phyloP scores from a whole-genome alignment of 2,888 invertebrate genomes.

The Aporophyla nigra region DNA sequence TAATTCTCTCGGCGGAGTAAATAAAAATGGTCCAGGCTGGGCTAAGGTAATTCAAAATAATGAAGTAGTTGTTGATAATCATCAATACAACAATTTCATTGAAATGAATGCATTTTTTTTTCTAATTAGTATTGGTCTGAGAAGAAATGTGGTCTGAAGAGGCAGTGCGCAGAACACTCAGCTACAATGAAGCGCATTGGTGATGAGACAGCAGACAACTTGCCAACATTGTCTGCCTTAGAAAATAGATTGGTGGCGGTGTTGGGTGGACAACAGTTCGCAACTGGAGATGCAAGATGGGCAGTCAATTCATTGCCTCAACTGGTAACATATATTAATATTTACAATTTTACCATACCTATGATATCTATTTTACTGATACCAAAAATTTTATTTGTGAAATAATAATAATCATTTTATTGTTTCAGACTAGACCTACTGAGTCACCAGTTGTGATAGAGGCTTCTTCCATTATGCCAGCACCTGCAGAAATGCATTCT shows the following conservation, averaged over 20 bases:
- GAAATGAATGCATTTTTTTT: background rate
- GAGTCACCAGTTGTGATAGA: too few species aligned
- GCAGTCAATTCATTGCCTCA: slow-evolving; percentile 6
- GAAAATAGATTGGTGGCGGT: slow-evolving; percentile 2
- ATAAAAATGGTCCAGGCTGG: slow-evolving; percentile 13
- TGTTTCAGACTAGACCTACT: slow-evolving; percentile 2
- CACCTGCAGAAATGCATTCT: too few species aligned
- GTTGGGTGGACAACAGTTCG: slow-evolving; percentile 6
- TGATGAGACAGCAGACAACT: background rate
- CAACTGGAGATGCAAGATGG: background rate
- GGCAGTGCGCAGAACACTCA: background rate
- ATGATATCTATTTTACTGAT: background rate
- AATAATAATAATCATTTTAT: background rate
- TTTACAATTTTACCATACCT: background rate
- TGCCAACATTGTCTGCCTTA: background rate
- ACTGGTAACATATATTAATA: slow-evolving; percentile 5
- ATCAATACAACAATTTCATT: background rate
- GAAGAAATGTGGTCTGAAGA: background rate
- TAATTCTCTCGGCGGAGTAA: slow-evolving; percentile 14
- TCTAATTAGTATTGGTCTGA: background rate
- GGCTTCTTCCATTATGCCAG: too few species aligned
- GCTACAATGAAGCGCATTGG: background rate
- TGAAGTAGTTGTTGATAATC: background rate
- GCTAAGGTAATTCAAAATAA: slow-evolving; percentile 13
- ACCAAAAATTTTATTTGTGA: background rate